These are phyloP conservation scores for Salvelinus sp. DNA, from an alignment of 2,113 vertebrate species.

Conservation along the genomic window DNA sequence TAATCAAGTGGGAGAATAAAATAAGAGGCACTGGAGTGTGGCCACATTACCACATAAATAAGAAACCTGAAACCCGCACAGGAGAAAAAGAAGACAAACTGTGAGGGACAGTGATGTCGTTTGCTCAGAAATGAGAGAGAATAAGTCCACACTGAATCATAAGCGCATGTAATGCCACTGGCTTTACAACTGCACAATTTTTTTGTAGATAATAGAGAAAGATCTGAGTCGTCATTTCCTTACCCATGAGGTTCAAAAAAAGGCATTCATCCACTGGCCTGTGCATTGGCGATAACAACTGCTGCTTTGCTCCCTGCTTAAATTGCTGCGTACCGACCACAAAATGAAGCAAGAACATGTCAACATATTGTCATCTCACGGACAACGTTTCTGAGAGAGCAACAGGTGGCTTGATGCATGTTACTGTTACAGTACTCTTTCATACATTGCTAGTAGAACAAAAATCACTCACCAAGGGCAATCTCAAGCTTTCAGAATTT, in stretches of 20 bases:
- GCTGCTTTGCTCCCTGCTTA: slow-evolving; percentile 61
- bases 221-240: neutral
- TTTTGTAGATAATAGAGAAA: slow-evolving; percentile 18
- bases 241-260: slow-evolving; percentile 13
- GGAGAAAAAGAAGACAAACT: slow-evolving; percentile 9
- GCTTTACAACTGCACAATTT: neutral
- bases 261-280: slow-evolving; percentile 39
- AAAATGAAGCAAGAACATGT: slow-evolving; percentile 57
- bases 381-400: neutral
- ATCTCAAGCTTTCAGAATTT: no score
- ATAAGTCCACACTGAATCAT: neutral
- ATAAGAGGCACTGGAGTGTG: slow-evolving; percentile 58
- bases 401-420: neutral
- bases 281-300: slow-evolving; percentile 64
- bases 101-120: slow-evolving; percentile 11
- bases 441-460: no score
- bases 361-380: slow-evolving; percentile 11
- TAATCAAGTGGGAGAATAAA: slow-evolving; percentile 46
- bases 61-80: slow-evolving; percentile 30
- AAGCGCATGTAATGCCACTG: neutral
- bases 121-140: neutral
- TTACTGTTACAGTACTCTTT: neutral
- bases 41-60: slow-evolving; percentile 62
- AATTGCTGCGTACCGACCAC: slow-evolving; percentile 60
- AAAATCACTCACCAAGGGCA: no score